Percentiles rank a stretch among this genome's conserved stretches.
Evolutionary conservation across 2,888 invertebrate genomes (phyloP).

Genomic region (Philhelius pedissequus): DNA sequence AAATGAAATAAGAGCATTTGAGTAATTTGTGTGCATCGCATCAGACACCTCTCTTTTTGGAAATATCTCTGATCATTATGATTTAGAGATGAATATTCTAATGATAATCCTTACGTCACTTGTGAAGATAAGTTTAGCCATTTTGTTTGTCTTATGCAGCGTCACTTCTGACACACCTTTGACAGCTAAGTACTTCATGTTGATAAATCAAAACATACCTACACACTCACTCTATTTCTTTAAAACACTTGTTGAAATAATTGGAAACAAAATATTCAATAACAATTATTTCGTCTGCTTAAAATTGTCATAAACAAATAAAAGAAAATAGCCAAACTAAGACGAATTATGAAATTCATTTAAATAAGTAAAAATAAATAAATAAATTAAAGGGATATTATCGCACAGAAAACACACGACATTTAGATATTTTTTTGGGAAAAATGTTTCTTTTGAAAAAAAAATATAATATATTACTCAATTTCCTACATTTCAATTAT

Average conservation of each 20-base stretch:
- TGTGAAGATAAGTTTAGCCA: no score
- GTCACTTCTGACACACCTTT: no score
- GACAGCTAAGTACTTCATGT: no score
- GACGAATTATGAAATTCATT: conserved; percentile 39
- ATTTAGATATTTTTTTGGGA: conserved; percentile 62
- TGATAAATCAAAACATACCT: no score
- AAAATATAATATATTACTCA: conserved; percentile 19
- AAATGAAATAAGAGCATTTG: no score
- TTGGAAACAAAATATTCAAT: conserved; percentile 13
- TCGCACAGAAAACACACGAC: conserved; percentile 69
- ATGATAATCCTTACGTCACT: no score
- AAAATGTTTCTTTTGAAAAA: conserved; percentile 28
- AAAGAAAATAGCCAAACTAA: conserved; percentile 18
- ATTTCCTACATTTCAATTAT: conserved; percentile 61
- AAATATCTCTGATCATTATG: no score
- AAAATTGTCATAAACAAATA: conserved; percentile 39
- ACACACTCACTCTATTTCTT: neutral
- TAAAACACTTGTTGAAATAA: conserved; percentile 15
- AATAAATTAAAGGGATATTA: conserved; percentile 16
- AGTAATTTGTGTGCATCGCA: no score
- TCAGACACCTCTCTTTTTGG: no score
- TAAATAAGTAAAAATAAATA: conserved; percentile 4
- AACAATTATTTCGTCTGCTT: conserved; percentile 45
- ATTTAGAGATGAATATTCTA: no score
- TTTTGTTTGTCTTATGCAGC: no score